Percentiles rank a stretch among this genome's conserved stretches.
Evolutionary conservation across 2,888 invertebrate species (phyloP).

Genomic region (Apotomis betuletana): DNA sequence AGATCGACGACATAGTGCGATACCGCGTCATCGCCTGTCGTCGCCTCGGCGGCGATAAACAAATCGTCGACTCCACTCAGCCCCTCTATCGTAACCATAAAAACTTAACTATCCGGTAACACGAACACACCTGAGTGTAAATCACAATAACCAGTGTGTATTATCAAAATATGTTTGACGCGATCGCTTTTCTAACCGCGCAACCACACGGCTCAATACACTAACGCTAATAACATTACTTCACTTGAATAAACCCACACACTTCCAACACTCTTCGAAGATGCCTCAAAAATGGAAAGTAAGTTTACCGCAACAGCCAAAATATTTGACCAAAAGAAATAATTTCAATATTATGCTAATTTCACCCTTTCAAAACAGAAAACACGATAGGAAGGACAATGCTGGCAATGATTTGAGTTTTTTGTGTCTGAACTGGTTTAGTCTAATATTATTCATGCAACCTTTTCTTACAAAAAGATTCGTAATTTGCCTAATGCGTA

Average conservation of each 20-base stretch:
- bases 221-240: neutral
- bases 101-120: constrained; percentile 80
- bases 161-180: constrained; percentile 78
- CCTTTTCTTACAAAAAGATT: constrained; percentile 60
- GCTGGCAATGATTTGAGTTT: constrained; percentile 55
- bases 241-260: constrained; percentile 6
- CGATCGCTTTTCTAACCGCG: constrained; percentile 52
- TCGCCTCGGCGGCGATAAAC: constrained; percentile 74
- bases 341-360: constrained; percentile 73
- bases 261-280: constrained; percentile 17
- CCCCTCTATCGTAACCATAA: constrained; percentile 77
- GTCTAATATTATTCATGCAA: constrained; percentile 55
- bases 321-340: constrained; percentile 70
- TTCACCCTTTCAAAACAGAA: constrained; percentile 55
- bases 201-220: neutral
- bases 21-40: constrained; percentile 74
- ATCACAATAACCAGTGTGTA: constrained; percentile 72
- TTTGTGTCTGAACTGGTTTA: constrained; percentile 66
- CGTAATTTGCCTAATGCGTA: constrained; percentile 78
- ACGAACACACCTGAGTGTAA: constrained; percentile 78
- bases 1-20: constrained; percentile 70
- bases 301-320: constrained; percentile 75
- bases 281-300: constrained; percentile 64
- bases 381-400: constrained; percentile 39
- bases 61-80: constrained; percentile 74